phyloP scores from a whole-genome alignment of 2,113 vertebrate species.

The Pogona vitticeps region DNA sequence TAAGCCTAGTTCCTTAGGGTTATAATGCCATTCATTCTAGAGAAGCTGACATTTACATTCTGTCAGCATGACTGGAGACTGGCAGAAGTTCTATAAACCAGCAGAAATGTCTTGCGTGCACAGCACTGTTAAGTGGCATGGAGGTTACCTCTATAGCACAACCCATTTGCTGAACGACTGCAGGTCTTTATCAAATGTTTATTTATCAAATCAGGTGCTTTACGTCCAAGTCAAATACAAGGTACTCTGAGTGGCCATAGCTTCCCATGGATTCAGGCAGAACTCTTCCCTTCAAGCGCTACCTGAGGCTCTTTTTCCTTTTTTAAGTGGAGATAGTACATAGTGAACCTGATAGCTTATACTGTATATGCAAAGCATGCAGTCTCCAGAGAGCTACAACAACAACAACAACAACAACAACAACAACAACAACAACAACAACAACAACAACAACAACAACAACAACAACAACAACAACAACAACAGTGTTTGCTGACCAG shows the following conservation, averaged over 20 bases:
- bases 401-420: not conserved
- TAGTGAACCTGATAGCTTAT: not conserved
- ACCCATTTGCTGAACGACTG: not conserved
- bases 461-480: too few relatives aligned
- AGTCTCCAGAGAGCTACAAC: not conserved
- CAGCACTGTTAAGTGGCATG: not conserved
- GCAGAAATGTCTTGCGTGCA: not conserved
- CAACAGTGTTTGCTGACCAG: not conserved
- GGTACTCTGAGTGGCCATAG: not conserved
- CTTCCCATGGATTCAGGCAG: not conserved
- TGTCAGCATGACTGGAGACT: not conserved
- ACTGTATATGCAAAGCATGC: not conserved
- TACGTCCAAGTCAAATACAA: not conserved
- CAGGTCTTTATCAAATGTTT: not conserved
- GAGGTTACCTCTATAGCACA: not conserved
- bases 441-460: not conserved
- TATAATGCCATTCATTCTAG: not conserved
- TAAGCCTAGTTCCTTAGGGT: not conserved
- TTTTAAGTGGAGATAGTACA: not conserved
- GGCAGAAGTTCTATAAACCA: not conserved
- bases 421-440: not conserved
- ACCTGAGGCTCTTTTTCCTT: not conserved
- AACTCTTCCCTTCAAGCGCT: not conserved
- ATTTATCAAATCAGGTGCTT: not conserved
- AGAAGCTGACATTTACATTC: constrained; percentile 6